Conservation (phyloP, 2,113 vertebrate species). For the Perca flavescens region DNA sequence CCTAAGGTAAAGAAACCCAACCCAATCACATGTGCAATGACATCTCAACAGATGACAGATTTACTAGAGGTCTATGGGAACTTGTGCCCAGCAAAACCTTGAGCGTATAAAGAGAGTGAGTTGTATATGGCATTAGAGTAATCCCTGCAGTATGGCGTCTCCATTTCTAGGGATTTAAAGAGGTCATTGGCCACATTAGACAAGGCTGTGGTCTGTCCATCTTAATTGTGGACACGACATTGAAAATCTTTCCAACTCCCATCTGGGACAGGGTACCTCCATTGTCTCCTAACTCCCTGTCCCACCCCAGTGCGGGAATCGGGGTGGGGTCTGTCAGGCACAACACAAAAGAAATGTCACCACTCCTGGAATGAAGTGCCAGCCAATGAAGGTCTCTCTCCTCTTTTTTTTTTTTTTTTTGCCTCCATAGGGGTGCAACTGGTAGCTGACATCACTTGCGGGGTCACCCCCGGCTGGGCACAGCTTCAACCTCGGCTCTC, state of each 20-base stretch:
- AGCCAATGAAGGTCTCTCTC: conserved; percentile 70
- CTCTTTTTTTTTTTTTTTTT: conserved; percentile 42
- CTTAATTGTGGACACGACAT: conserved; percentile 72
- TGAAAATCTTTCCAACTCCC: conserved; percentile 76
- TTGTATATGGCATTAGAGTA: conserved; percentile 2
- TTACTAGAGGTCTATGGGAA: conserved; percentile 12
- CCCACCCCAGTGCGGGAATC: conserved; percentile 54
- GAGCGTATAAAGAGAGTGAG: conserved; percentile 5
- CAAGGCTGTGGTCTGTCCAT: conserved; percentile 61
- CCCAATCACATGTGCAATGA: not conserved
- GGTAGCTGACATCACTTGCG: conserved; percentile 70
- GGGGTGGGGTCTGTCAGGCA: conserved; percentile 62
- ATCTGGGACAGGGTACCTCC: conserved; percentile 71
- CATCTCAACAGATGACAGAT: conserved; percentile 2
- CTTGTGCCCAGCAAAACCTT: not conserved
- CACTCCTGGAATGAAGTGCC: conserved; percentile 73
- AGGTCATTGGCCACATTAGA: conserved; percentile 59
- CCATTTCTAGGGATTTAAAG: conserved; percentile 33
- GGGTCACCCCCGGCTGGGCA: conserved; percentile 67
- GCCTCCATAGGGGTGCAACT: conserved; percentile 74
- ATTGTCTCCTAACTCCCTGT: conserved; percentile 71
- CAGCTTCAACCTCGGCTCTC: conserved; percentile 52
- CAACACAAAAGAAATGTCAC: conserved; percentile 81
- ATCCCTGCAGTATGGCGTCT: conserved; percentile 34
- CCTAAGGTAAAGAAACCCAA: conserved; percentile 56